These are phyloP conservation scores for Pseudobourletiella spinata DNA, from an alignment of 1,140 invertebrate genomes.

Conservation along the genomic window DNA sequence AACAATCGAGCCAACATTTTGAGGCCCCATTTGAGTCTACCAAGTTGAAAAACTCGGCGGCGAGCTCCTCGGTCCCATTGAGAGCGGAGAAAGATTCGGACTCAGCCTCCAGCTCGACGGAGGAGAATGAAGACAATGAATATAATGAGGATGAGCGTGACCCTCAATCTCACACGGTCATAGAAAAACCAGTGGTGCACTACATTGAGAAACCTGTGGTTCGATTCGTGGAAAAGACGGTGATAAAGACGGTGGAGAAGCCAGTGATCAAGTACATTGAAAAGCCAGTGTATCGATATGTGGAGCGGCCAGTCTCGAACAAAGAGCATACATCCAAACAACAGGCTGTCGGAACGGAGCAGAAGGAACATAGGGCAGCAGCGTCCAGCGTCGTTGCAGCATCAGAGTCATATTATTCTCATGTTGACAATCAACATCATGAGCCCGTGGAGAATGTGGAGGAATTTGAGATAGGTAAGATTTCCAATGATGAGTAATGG, in stretches of 20 bases:
- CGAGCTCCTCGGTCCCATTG: too few relatives aligned
- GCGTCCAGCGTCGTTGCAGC: neutral
- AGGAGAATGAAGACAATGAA: neutral
- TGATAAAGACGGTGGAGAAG: neutral
- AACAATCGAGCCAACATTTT: neutral
- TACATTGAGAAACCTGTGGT: slow-evolving; percentile 1
- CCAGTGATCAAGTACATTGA: neutral
- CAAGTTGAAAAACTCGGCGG: neutral
- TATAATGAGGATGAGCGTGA: neutral
- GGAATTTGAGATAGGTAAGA: neutral
- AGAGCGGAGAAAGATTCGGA: too few relatives aligned
- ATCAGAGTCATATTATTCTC: neutral
- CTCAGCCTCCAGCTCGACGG: neutral
- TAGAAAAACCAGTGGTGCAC: neutral
- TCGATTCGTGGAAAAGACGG: neutral
- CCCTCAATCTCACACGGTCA: neutral
- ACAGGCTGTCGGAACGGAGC: neutral
- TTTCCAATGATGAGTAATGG: too few relatives aligned
- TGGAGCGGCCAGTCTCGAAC: neutral
- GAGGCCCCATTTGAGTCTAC: neutral
- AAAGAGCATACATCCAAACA: neutral
- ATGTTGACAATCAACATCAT: neutral
- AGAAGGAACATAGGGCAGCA: neutral
- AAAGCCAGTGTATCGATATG: neutral
- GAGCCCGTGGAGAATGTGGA: neutral